Base-by-base conservation (phyloP, 2,113 vertebrate genomes). In the Labrus mixtus region DNA sequence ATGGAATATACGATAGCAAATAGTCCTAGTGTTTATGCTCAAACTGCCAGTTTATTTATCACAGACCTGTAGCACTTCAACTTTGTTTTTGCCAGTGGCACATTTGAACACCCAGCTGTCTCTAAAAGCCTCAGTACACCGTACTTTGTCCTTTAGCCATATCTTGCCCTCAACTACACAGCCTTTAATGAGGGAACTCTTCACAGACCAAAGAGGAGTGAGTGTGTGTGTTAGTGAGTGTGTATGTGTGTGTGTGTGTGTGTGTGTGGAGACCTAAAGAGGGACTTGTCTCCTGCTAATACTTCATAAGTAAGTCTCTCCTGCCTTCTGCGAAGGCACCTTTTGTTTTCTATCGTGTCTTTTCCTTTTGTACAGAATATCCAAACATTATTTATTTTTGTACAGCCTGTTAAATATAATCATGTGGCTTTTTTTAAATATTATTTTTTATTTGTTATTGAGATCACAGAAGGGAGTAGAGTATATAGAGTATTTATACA, bases 401-500 rank as follows among this genome's bases (percentile, higher is more conserved):
- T 99, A 99, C 96, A 97, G 96, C 94, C 95, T 96, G 94, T 96
- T 95, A 96, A 96, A 96, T 96, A 94, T 97, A 97, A 97, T 95
- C 95, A 94, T 98, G 96, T 97, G 95, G 87, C 96, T 95, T 97
- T 97, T 97, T 85, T 97, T 85, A 83, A 91, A 90, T 89, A 88
- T 90, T 87, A 88, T 90, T 93, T 97, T 95, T 95, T 96, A 85
- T 90, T 93, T 93, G 91, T 91, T 89, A 90, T 90, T 93, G 87
- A 92, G 92, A 92, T 88, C 87, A 94, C 88, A 95, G 96, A 96
- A 97, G 95, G 95, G 94, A 95, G 96, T 97, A 96, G 96, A 97
- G 91, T 97, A 95, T 95, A 97, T 95, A 97, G 96, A 99, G 96
- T 99, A 99, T 99, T 98, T 99, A 99, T 98, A 95, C 96, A 94